Evolutionary conservation across 2,113 vertebrate species (phyloP).

Genomic region (Neofelis nebulosa): DNA sequence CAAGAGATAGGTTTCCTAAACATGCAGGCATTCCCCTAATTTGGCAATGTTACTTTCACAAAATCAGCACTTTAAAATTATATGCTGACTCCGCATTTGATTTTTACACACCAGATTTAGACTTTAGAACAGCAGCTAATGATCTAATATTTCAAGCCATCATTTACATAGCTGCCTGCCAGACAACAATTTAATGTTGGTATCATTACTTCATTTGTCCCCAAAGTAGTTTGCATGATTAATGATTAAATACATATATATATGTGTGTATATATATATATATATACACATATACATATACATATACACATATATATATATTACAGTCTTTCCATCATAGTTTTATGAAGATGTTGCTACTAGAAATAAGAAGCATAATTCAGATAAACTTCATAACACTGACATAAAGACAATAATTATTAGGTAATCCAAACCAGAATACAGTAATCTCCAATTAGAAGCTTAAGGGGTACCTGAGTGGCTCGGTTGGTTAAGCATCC

Average conservation of each 20-base stretch:
- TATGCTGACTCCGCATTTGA: neutral
- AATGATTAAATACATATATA: too few species aligned
- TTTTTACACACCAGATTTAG: constrained; percentile 26
- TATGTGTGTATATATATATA: too few species aligned
- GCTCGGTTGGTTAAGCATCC: too few species aligned
- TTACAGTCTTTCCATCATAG: neutral
- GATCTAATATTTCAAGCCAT: neutral
- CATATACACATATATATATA: neutral
- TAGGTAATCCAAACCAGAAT: neutral
- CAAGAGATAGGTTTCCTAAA: constrained; percentile 16
- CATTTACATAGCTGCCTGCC: neutral
- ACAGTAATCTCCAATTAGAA: neutral
- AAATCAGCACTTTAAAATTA: neutral
- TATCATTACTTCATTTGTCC: constrained; percentile 47
- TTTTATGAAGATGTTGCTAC: constrained; percentile 24
- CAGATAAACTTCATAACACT: neutral
- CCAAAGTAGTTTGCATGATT: neutral
- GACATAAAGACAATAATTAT: constrained; percentile 28
- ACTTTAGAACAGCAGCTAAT: neutral
- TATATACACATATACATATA: too few species aligned
- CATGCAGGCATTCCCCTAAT: neutral
- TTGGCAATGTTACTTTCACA: neutral
- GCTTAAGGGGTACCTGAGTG: neutral
- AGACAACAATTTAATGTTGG: neutral
- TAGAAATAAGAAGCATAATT: constrained; percentile 5